These are phyloP conservation scores for Hofmannophila pseudospretella DNA, from an alignment of 2,888 invertebrate genomes.

Conservation along the genomic window DNA sequence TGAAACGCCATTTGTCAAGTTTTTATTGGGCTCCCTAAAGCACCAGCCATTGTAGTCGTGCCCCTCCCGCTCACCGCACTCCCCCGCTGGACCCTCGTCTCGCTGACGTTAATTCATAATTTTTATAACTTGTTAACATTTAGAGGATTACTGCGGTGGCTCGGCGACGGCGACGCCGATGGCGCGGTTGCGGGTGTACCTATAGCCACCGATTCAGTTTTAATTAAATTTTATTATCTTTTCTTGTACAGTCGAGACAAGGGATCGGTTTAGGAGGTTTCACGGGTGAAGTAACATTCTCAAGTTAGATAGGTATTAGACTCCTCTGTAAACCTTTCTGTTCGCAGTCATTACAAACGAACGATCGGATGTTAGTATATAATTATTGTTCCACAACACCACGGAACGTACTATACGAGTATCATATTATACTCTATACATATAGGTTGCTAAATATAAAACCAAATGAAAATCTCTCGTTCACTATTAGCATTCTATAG, in stretches of 20 bases:
- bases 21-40: slow-evolving; percentile 74
- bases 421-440: too few relatives aligned
- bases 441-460: too few relatives aligned
- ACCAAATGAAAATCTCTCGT: too few relatives aligned
- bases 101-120: slow-evolving; percentile 68
- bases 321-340: too few relatives aligned
- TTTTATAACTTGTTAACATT: slow-evolving; percentile 73
- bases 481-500: too few relatives aligned
- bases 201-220: slow-evolving; percentile 23
- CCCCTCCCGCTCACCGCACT: slow-evolving; percentile 19
- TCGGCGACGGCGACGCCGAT: slow-evolving; percentile 1
- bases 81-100: slow-evolving; percentile 55
- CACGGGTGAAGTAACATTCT: too few relatives aligned
- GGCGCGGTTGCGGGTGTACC: slow-evolving; percentile 4
- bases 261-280: neutral
- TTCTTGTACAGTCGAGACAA: neutral
- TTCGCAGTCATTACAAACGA: too few relatives aligned
- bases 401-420: too few relatives aligned
- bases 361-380: too few relatives aligned
- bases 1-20: slow-evolving; percentile 78
- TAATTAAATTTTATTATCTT: slow-evolving; percentile 38
- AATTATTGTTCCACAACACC: too few relatives aligned
- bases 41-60: slow-evolving; percentile 55
- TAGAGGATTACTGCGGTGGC: slow-evolving; percentile 33
- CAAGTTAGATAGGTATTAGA: too few relatives aligned